Percentiles rank a stretch among this genome's conserved stretches.
These are phyloP conservation scores for Lepilemur ruficaudatus DNA, from an alignment of 2,797 vertebrate genomes.

Conservation along the genomic window DNA sequence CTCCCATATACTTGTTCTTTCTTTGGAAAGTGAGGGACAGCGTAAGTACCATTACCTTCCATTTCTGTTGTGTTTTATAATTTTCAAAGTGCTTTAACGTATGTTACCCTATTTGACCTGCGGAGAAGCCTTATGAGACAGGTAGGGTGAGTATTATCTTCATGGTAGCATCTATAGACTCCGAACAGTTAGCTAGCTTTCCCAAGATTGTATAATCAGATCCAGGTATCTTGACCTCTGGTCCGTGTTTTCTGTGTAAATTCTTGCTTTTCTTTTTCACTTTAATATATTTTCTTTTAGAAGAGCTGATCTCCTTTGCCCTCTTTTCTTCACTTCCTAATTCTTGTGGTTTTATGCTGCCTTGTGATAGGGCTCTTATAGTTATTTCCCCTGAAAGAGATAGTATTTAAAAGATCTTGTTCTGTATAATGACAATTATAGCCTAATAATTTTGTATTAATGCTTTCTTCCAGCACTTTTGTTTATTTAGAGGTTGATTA, in stretches of 20 bases:
- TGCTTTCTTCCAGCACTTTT: constrained; percentile 47
- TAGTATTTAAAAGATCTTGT: neutral
- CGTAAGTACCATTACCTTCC: constrained; percentile 7
- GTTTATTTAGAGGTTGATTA: constrained; percentile 63
- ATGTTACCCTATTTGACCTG: neutral
- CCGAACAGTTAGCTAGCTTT: neutral
- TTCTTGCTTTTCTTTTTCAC: constrained; percentile 25
- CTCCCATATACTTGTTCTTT: neutral
- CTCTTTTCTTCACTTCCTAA: constrained; percentile 37
- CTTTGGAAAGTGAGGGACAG: neutral
- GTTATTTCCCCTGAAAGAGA: constrained; percentile 3
- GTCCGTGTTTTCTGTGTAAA: neutral
- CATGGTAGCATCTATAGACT: neutral
- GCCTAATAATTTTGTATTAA: constrained; percentile 61
- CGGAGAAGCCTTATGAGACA: neutral
- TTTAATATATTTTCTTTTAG: constrained; percentile 34
- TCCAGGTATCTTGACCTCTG: neutral
- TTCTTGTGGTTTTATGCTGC: constrained; percentile 27
- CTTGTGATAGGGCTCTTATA: neutral
- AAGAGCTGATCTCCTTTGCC: constrained; percentile 28
- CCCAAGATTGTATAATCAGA: neutral
- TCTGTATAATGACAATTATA: neutral
- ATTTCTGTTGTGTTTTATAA: neutral
- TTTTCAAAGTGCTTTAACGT: neutral
- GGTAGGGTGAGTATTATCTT: neutral